Evolutionary conservation across 2,797 vertebrate species (phyloP), one percentile per base, ranked within the genome.

Genomic region (Petrocephalus schoutedeni): DNA sequence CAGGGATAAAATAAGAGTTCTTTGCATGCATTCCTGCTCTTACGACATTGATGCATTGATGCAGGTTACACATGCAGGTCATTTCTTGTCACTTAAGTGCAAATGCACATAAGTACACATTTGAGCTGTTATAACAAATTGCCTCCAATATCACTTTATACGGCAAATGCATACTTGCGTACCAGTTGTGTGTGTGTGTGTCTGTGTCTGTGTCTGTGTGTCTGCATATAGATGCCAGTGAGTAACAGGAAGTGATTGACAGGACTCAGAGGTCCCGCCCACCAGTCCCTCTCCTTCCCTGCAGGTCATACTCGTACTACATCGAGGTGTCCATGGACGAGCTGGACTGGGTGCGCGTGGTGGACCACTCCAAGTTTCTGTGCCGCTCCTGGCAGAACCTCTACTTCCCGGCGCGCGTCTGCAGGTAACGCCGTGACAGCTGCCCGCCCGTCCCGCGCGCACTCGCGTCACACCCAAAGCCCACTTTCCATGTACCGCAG

Each of bases 311-410:
- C 54, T 99, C 98, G 0, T 99, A 99, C 94, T 98, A 99, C 93
- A 96, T 99, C 21, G 98, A 99, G 90, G 98, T 99, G 36, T 99
- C 98, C 21, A 99, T 99, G 98, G 98, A 99, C 87, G 98, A 99
- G 92, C 94, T 99, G 92, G 98, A 99, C 92, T 99, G 98, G 98
- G 96, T 99, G 58, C 96, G 98, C 0, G 98, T 99, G 23, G 97
- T 98, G 0, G 98, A 99, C 94, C 98, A 99, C 91, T 97, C 98
- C 0, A 97, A 97, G 90, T 97, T 95, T 87, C 96, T 98, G 19
- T 99, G 98, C 92, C 97, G 98, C 74, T 99, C 98, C 12, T 99
- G 98, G 98, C 98, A 99, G 94, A 98, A 97, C 90, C 95, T 99
- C 0, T 99, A 96, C 94, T 99, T 99, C 93, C 95, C 96, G 58